Base-by-base conservation (phyloP, 2,113 vertebrate species). In the Sinocyclocheilus anophthalmus region DNA sequence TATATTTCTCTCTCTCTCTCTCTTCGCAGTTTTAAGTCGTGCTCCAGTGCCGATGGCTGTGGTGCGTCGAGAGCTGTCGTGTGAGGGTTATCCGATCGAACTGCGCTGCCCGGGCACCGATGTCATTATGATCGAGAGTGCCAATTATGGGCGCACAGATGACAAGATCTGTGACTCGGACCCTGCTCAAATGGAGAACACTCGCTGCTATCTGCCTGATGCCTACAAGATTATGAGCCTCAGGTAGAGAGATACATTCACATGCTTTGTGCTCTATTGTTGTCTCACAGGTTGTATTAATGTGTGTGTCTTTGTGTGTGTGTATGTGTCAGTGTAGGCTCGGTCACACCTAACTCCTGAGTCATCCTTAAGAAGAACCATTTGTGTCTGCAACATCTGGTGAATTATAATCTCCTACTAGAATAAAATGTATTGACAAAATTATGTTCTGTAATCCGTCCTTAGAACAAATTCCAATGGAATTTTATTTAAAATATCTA, bases 141-240 rank as follows among this genome's bases (percentile, higher is more conserved):
- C 97, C 95, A 99, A 99, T 96, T 99, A 99, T 0, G 98, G 98
- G 61, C 96, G 98, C 91, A 99, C 97, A 0, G 98, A 99, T 16
- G 97, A 99, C 94, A 99, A 99, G 94, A 99, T 99, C 91, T 99
- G 98, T 87, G 98, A 99, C 92, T 98, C 98, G 0, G 98, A 99
- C 93, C 98, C 97, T 2, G 98, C 97, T 90, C 98, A 99, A 94
- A 99, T 99, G 98, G 98, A 99, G 94, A 99, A 99, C 93, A 99
- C 98, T 30, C 96, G 97, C 50, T 99, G 98, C 93, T 99, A 99
- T 94, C 95, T 99, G 91, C 98, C 98, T 84, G 98, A 99, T 90
- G 98, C 98, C 72, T 99, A 99, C 95, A 99, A 99, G 95, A 99
- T 99, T 94, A 99, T 99, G 98, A 98, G 97, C 81, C 97, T 99